Percentiles rank a stretch among this genome's conserved stretches.
Conservation (phyloP, 2,797 vertebrate genomes). For the Emydoidea blandingii region DNA sequence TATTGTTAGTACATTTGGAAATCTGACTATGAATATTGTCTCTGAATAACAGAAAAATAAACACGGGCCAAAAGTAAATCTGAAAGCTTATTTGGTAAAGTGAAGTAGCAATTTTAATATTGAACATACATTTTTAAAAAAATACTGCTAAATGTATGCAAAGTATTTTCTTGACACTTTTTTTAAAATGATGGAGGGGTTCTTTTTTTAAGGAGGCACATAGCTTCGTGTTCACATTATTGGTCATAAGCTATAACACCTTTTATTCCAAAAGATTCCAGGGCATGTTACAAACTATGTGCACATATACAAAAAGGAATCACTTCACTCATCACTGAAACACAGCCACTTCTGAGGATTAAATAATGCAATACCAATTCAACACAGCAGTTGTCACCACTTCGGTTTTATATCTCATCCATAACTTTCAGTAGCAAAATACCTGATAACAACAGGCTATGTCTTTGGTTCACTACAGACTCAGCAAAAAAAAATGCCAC, state of each 20-base stretch:
- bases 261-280: not conserved
- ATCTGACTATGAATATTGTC: not conserved
- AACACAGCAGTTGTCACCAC: not conserved
- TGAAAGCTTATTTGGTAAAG: not conserved
- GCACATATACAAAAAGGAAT: not conserved
- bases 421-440: not conserved
- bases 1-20: not conserved
- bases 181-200: not conserved
- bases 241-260: not conserved
- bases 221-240: not conserved
- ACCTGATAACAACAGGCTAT: not conserved
- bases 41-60: not conserved
- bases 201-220: not conserved
- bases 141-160: not conserved
- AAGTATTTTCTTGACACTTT: conserved; percentile 22
- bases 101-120: not conserved
- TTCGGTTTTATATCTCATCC: not conserved
- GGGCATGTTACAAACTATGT: not conserved
- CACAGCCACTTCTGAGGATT: not conserved
- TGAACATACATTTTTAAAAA: not conserved
- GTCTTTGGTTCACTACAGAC: not conserved
- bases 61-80: not conserved
- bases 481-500: not conserved
- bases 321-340: not conserved
- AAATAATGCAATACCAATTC: not conserved